phyloP scores from a whole-genome alignment of 2,113 vertebrate species.

The Thalassarche chlororhynchos region DNA sequence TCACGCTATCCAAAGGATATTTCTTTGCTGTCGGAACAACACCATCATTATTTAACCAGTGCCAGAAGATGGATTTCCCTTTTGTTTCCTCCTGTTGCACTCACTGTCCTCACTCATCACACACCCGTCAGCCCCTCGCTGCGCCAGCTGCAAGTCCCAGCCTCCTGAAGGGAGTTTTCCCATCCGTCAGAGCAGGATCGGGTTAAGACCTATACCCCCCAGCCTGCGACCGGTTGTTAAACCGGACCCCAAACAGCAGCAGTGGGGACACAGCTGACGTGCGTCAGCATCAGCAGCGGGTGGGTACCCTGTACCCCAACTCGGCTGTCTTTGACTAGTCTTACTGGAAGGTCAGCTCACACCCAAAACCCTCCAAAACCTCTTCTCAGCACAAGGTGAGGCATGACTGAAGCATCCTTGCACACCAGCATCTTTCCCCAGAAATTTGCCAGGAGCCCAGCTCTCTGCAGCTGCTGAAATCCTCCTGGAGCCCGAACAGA shows the following conservation, averaged over 20 bases:
- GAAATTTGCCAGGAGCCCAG: neutral
- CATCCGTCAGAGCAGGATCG: neutral
- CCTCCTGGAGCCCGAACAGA: neutral
- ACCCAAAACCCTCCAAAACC: neutral
- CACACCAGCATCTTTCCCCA: too few relatives aligned
- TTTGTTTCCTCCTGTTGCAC: neutral
- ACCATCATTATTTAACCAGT: neutral
- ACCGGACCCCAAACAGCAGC: neutral
- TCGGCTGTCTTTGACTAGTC: rapidly evolving
- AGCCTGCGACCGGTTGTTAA: rapidly evolving
- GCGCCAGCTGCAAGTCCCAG: neutral
- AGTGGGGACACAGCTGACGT: rapidly evolving
- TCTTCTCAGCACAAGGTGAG: neutral
- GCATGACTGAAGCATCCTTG: rapidly evolving
- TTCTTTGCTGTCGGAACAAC: neutral
- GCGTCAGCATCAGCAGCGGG: rapidly evolving
- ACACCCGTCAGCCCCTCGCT: neutral
- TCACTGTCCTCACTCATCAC: neutral
- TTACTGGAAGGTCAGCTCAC: neutral
- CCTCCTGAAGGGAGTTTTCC: neutral
- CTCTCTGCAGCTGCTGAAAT: neutral
- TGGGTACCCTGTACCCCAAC: rapidly evolving
- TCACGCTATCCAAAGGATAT: neutral
- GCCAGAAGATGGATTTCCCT: neutral
- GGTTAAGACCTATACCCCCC: neutral